Conservation (phyloP, 2,113 vertebrate genomes). For the Poecilia latipinna region DNA sequence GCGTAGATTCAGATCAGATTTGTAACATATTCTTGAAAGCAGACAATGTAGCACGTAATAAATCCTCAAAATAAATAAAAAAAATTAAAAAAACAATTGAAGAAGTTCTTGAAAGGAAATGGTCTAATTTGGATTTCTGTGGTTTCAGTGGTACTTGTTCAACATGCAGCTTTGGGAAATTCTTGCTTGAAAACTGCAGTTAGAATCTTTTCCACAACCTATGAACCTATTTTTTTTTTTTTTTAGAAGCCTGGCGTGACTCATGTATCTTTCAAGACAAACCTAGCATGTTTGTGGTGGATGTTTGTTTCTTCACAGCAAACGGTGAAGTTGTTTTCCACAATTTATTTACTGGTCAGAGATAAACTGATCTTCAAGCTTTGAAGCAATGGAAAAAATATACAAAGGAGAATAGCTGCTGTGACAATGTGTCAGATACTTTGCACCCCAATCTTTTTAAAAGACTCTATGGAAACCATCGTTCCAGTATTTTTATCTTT, state of each 20-base stretch:
- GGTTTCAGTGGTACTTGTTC: too few species aligned
- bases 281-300: not conserved
- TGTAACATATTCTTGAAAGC: too few species aligned
- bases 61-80: too few species aligned
- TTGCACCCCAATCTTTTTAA: slow-evolving; percentile 20
- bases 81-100: too few species aligned
- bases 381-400: too few species aligned
- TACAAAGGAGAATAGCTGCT: slow-evolving; percentile 1
- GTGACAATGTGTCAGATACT: slow-evolving; percentile 11
- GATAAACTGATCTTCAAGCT: not conserved
- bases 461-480: slow-evolving; percentile 41
- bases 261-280: not conserved
- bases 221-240: not conserved
- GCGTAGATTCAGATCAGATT: too few species aligned
- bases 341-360: not conserved
- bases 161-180: too few species aligned
- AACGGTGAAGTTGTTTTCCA: not conserved
- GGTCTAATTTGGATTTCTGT: too few species aligned
- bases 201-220: not conserved
- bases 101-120: too few species aligned
- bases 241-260: not conserved
- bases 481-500: slow-evolving; percentile 35
- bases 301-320: not conserved
- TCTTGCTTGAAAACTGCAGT: not conserved
- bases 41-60: too few species aligned